Conservation (phyloP, 2,797 vertebrate species). For the Gambelia wislizenii region DNA sequence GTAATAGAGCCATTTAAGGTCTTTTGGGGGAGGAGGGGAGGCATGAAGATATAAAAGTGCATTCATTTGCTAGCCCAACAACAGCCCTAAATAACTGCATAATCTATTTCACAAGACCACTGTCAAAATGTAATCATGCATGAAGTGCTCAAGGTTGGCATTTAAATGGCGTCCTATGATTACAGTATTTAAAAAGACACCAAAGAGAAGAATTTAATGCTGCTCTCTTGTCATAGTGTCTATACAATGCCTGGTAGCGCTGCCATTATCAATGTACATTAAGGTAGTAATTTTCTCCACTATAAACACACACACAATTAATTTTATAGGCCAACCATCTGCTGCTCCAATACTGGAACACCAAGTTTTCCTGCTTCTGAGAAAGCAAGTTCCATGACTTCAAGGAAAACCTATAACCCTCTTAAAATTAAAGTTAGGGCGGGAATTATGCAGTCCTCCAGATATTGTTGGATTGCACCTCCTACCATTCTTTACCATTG, state of each 20-base stretch:
- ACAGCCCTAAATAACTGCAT: neutral
- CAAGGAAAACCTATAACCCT: neutral
- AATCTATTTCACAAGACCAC: neutral
- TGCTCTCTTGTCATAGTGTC: neutral
- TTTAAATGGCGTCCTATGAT: neutral
- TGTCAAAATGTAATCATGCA: conserved; percentile 1
- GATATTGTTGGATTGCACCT: no score
- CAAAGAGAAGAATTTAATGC: neutral
- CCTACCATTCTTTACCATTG: no score
- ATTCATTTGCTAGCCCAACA: neutral
- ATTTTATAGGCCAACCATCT: neutral
- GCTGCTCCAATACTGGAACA: neutral
- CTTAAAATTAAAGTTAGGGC: conserved; percentile 5
- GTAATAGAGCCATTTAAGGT: neutral
- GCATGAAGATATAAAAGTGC: neutral
- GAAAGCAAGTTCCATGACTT: neutral
- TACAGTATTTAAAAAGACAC: neutral
- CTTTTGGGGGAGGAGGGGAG: neutral
- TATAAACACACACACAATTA: neutral
- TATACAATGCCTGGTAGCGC: neutral
- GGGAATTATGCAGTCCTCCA: no score
- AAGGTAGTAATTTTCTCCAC: neutral
- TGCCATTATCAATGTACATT: neutral
- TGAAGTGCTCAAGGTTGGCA: neutral
- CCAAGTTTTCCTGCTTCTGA: neutral